phyloP scores from a whole-genome alignment of 2,888 invertebrate species.

The Andrena flavipes region DNA sequence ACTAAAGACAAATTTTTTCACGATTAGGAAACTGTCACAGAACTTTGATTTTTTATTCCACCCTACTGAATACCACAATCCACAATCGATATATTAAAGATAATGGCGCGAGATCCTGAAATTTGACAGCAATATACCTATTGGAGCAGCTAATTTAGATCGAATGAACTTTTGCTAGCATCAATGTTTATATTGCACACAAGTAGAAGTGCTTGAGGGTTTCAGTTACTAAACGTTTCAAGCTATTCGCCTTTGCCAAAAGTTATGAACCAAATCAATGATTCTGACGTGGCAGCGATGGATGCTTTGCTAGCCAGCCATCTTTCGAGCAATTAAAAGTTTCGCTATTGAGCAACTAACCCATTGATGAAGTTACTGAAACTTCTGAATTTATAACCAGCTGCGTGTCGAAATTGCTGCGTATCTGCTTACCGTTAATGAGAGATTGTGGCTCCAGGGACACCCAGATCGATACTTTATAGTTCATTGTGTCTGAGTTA shows the following conservation, averaged over 20 bases:
- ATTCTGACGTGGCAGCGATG: not conserved
- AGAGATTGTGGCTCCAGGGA: too few relatives aligned
- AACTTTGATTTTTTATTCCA: too few relatives aligned
- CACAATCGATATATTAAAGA: too few relatives aligned
- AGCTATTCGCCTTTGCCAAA: constrained; percentile 30
- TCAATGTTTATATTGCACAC: not conserved
- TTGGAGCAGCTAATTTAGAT: too few relatives aligned
- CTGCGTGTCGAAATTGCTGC: constrained; percentile 2
- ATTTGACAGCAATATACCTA: too few relatives aligned
- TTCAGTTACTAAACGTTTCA: constrained; percentile 43
- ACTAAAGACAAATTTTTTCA: too few relatives aligned
- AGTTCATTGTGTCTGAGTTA: too few relatives aligned
- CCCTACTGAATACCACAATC: too few relatives aligned
- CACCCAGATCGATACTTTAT: too few relatives aligned
- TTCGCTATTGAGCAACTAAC: constrained; percentile 14
- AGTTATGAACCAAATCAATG: constrained; percentile 37
- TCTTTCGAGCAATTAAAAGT: constrained; percentile 49
- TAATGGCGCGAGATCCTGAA: too few relatives aligned
- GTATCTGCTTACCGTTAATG: not conserved
- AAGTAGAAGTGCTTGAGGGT: not conserved
- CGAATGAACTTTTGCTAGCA: not conserved
- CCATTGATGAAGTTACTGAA: not conserved
- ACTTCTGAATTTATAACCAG: not conserved
- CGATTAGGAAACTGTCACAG: too few relatives aligned
- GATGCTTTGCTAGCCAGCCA: constrained; percentile 19